Evolutionary conservation across 2,113 vertebrate species (phyloP).

Genomic region (Nesospiza acunhae): DNA sequence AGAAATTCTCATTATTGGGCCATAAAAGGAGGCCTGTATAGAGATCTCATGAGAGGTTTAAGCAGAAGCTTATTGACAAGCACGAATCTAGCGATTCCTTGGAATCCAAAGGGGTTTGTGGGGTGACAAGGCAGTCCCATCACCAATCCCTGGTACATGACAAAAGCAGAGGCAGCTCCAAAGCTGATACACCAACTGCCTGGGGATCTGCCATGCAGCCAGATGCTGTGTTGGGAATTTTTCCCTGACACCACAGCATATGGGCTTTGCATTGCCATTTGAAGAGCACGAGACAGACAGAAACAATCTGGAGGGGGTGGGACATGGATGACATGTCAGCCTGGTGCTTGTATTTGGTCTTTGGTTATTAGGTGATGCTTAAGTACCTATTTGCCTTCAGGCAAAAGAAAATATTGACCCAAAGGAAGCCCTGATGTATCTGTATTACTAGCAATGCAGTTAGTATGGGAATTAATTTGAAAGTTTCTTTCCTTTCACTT

Average conservation of each 20-base stretch:
- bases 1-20: conserved; percentile 29
- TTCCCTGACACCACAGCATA: conserved; percentile 14
- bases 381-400: not conserved
- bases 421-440: not conserved
- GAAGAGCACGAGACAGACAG: not conserved
- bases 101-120: not conserved
- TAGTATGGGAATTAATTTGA: not conserved
- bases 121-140: not conserved
- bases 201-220: not conserved
- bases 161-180: conserved; percentile 24
- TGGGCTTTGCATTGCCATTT: conserved; percentile 28
- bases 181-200: conserved; percentile 28
- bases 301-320: not conserved
- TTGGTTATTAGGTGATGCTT: not conserved
- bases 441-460: not conserved
- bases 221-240: conserved; percentile 25
- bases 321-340: not conserved
- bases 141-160: not conserved
- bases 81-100: not conserved
- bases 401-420: not conserved
- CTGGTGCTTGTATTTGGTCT: not conserved
- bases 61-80: not conserved
- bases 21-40: not conserved
- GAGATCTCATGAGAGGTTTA: not conserved
- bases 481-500: not conserved